These are phyloP conservation scores for Synanthedon myopaeformis DNA, from an alignment of 2,888 invertebrate genomes.

Conservation along the genomic window DNA sequence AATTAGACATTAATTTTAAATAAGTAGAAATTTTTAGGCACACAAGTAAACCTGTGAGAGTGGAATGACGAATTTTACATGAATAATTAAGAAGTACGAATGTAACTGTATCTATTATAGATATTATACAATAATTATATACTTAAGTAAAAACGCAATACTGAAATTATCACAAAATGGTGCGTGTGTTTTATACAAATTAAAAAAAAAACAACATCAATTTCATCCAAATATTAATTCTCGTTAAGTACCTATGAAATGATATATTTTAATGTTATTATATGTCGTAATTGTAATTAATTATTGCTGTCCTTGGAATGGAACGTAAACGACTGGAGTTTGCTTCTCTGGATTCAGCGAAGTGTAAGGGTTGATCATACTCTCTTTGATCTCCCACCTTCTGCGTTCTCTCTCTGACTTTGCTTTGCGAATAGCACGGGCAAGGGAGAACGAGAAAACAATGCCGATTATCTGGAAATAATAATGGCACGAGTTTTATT, in stretches of 20 bases:
- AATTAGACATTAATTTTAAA: too few species aligned
- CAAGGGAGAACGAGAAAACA: constrained; percentile 89
- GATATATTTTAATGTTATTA: not conserved
- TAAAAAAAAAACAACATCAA: not conserved
- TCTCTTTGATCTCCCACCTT: constrained; percentile 76
- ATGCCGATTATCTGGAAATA: constrained; percentile 82
- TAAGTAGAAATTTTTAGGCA: too few species aligned
- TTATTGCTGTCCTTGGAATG: constrained; percentile 51
- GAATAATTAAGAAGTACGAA: too few species aligned
- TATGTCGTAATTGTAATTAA: not conserved
- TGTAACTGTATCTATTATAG: too few species aligned
- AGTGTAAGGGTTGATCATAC: constrained; percentile 64
- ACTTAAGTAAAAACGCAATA: too few species aligned
- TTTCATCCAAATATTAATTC: not conserved
- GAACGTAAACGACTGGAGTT: constrained; percentile 56
- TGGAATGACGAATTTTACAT: too few species aligned
- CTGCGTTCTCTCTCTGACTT: constrained; percentile 79
- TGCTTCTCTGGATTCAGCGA: constrained; percentile 54
- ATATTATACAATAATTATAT: too few species aligned
- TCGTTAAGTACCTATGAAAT: too few species aligned
- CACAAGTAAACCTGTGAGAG: too few species aligned
- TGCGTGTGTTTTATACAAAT: too few species aligned
- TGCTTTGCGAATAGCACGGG: constrained; percentile 83
- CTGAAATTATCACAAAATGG: too few species aligned
- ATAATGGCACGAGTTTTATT: not conserved